Percentiles rank a stretch among this genome's conserved stretches.
phyloP scores from a whole-genome alignment of 2,113 vertebrate genomes.

The Camelus dromedarius region DNA sequence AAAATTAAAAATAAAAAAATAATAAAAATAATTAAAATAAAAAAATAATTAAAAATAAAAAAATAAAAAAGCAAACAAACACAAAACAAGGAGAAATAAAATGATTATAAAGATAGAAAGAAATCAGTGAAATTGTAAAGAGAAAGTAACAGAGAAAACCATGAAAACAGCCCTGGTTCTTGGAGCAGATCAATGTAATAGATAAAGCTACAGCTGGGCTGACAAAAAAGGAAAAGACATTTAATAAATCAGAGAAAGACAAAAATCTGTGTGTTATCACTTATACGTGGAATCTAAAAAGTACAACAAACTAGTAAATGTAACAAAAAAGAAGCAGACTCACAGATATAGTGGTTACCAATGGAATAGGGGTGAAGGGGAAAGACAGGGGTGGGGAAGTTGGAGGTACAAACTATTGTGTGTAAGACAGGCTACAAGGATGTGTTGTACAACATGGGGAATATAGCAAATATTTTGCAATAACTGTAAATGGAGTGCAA shows the following conservation, averaged over 20 bases:
- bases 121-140: conserved; percentile 1
- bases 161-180: neutral
- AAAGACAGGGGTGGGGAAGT: neutral
- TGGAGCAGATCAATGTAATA: neutral
- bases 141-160: neutral
- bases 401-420: too few relatives aligned
- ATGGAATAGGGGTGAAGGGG: too few relatives aligned
- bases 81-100: neutral
- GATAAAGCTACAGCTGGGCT: neutral
- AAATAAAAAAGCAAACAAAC: neutral
- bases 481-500: neutral
- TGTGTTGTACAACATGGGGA: neutral
- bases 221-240: neutral
- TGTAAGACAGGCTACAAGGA: neutral
- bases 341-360: neutral
- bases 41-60: too few relatives aligned
- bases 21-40: too few relatives aligned
- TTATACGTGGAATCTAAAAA: neutral
- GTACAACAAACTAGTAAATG: neutral
- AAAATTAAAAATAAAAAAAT: too few relatives aligned
- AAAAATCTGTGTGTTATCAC: neutral
- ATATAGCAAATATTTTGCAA: neutral
- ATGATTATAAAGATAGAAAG: neutral
- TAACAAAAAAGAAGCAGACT: neutral
- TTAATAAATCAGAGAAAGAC: neutral